Evolutionary conservation across 92 coral and sea anemone species (phyloP).

Genomic region (Bergia sp.): DNA sequence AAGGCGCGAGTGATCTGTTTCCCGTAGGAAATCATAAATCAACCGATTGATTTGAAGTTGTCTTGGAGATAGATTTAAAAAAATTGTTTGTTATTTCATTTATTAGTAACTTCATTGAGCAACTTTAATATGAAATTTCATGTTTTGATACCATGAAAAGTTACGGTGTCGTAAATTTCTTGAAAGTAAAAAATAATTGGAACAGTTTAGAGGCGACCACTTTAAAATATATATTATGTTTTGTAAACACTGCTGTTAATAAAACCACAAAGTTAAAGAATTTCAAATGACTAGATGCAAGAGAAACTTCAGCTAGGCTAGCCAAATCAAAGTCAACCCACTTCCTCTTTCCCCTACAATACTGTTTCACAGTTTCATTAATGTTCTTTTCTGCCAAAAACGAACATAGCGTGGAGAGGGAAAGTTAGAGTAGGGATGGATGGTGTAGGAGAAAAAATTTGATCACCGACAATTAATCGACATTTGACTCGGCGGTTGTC

Average conservation of each 20-base stretch:
- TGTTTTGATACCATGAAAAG: not conserved
- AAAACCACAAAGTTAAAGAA: not conserved
- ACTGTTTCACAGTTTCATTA: no score
- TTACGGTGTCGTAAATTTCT: not conserved
- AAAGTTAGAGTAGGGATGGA: no score
- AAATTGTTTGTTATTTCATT: not conserved
- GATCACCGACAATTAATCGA: no score
- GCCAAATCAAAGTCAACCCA: no score
- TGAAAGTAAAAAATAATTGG: not conserved
- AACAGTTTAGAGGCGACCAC: not conserved
- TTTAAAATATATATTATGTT: no score
- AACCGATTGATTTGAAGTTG: not conserved
- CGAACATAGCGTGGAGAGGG: no score
- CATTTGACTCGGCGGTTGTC: no score
- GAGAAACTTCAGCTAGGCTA: no score
- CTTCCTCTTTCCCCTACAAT: no score
- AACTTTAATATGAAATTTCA: not conserved
- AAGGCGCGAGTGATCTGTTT: not conserved
- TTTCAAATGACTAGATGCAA: no score
- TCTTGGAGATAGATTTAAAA: not conserved
- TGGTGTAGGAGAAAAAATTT: no score
- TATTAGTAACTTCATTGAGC: not conserved
- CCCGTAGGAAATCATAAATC: not conserved
- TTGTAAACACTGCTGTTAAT: not conserved
- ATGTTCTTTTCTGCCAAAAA: no score